phyloP scores from a whole-genome alignment of 2,113 vertebrate genomes.

The Catharus minimus region DNA sequence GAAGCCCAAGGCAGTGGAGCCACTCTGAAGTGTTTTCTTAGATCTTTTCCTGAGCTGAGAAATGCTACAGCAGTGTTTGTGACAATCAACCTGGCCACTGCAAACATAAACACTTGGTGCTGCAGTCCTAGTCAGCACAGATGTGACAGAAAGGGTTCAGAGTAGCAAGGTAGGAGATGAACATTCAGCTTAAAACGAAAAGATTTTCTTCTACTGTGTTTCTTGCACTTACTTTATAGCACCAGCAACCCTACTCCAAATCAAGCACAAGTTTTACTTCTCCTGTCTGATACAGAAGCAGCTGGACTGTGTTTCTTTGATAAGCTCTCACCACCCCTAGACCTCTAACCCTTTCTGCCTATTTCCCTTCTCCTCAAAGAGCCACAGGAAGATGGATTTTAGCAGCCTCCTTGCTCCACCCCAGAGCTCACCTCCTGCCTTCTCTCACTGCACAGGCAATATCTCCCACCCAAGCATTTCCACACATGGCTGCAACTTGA shows the following conservation, averaged over 20 bases:
- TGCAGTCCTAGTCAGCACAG: background rate
- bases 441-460: background rate
- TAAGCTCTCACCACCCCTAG: background rate
- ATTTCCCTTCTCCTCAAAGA: background rate
- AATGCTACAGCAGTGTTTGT: background rate
- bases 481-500: background rate
- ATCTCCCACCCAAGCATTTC: background rate
- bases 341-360: background rate
- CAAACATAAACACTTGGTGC: background rate
- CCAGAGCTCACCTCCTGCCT: background rate
- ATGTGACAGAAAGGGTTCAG: background rate
- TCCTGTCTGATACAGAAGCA: background rate
- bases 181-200: background rate
- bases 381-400: background rate
- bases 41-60: background rate
- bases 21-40: background rate
- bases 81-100: background rate
- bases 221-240: background rate
- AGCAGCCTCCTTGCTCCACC: background rate
- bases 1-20: rapidly evolving
- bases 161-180: background rate
- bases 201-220: background rate
- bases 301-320: background rate
- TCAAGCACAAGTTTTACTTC: background rate
- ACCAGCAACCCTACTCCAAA: background rate